These are phyloP conservation scores for Microhierax caerulescens DNA, from an alignment of 2,797 vertebrate genomes.

Conservation along the genomic window DNA sequence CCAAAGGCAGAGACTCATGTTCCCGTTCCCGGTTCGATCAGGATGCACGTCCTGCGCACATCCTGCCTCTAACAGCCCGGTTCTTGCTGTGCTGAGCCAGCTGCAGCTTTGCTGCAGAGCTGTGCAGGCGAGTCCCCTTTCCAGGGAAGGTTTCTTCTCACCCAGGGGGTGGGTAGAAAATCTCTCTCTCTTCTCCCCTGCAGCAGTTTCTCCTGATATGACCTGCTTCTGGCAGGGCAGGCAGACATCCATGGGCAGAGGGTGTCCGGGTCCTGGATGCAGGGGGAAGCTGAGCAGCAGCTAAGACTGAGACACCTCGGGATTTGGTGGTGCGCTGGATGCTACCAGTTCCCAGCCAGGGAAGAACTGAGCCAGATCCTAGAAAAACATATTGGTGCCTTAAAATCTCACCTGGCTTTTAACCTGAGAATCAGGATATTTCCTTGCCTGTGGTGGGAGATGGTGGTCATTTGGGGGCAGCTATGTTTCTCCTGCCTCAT, in stretches of 20 bases:
- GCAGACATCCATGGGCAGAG: not conserved
- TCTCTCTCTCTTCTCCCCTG: not conserved
- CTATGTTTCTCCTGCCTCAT: not conserved
- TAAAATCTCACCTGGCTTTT: not conserved
- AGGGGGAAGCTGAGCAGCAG: not conserved
- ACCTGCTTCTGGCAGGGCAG: not conserved
- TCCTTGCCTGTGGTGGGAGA: not conserved
- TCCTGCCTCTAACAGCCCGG: not conserved
- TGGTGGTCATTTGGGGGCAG: not conserved
- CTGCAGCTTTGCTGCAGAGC: not conserved
- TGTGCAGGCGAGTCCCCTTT: not conserved
- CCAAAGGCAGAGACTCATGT: not conserved
- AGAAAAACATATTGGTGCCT: fast-evolving
- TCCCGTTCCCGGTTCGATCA: not conserved
- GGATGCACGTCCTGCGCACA: not conserved
- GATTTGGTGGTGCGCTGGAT: not conserved
- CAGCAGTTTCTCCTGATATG: not conserved
- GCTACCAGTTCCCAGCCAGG: not conserved
- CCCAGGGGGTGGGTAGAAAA: not conserved
- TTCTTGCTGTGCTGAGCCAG: not conserved
- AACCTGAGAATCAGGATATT: not conserved
- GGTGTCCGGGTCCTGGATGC: not conserved
- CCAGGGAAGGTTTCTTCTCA: not conserved
- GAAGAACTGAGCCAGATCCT: not conserved
- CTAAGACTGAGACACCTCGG: not conserved